Evolutionary conservation across 2,888 invertebrate species (phyloP).

Genomic region (Stegana nigrithorax): DNA sequence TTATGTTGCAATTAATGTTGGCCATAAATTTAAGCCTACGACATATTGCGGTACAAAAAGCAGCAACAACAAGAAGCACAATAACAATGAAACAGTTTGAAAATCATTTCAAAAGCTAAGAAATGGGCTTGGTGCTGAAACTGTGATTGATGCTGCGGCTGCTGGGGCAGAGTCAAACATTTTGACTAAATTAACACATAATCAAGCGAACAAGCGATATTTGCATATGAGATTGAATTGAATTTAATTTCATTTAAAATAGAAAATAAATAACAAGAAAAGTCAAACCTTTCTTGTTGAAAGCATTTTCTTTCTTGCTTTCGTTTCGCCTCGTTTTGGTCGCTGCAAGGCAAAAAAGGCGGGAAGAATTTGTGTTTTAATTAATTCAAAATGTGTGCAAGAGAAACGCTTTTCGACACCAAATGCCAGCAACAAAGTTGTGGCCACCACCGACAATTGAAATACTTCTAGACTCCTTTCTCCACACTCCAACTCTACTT

Average conservation of each 20-base stretch:
- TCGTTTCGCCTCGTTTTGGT: too few species aligned
- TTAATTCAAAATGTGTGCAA: slow-evolving; percentile 42
- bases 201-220: slow-evolving; percentile 57
- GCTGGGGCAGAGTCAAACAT: not conserved
- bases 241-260: slow-evolving; percentile 47
- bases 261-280: slow-evolving; percentile 15
- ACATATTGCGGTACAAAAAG: slow-evolving; percentile 49
- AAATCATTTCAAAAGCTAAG: too few species aligned
- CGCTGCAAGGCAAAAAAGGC: too few species aligned
- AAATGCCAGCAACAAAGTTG: too few species aligned
- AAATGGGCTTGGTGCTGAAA: too few species aligned
- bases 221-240: slow-evolving; percentile 56
- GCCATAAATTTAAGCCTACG: slow-evolving; percentile 49
- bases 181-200: slow-evolving; percentile 53
- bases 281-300: not conserved
- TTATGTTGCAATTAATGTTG: slow-evolving; percentile 60
- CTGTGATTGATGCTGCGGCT: too few species aligned
- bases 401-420: slow-evolving; percentile 38
- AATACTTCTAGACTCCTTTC: too few species aligned
- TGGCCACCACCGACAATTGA: not conserved
- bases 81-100: too few species aligned
- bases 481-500: too few species aligned
- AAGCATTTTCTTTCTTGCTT: not conserved
- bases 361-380: slow-evolving; percentile 46
- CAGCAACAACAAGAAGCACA: not conserved